Base-by-base conservation (phyloP, 2,797 vertebrate genomes). In the Selene dorsalis region DNA sequence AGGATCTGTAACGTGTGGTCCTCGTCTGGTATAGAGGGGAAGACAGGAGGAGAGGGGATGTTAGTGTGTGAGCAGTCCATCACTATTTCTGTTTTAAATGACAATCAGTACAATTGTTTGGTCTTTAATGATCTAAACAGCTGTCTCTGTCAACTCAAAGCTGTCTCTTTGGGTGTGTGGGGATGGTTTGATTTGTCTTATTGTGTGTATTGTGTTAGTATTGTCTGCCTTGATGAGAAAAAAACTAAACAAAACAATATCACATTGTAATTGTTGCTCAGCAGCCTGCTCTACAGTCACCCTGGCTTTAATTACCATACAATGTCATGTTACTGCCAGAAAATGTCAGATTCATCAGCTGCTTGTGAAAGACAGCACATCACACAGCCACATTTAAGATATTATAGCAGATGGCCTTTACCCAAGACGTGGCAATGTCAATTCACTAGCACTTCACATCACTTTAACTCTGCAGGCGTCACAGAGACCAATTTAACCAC, bases 1-100 rank as follows among this genome's bases (percentile, higher is more conserved):
- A 97, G 93, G 83, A 99, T 92, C 6, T 95, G 91, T 75, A 98
- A 90, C 0, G 90, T 92, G 87, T 91, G 92, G 90, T 90, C 81
- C 1, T 90, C 87, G 50, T 94, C 93, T 93, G 66, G 41, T 2
- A 22, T 20, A 64, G 48, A 64, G 32, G 32, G 39, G 47, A 48
- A 74, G 24, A 73, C 38, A 81, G 39, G 7, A 57, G 35, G 0
- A 59, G 5, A 56, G 22, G 22, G 35, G 26, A 59, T 32, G 43
- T 75, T 61, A 66, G 24, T 56, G 5, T 2, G 30, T 50, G 24
- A 80, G 14, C 24, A 59, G 61, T 26, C 24, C 14, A 72, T 48
- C 26, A 52, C 22, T 35, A 35, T 8, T 2, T 68, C 39, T 70
- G 50, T 72, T 82, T 65, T 68, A 77, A 60, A 75, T 43, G 3